phyloP scores from a whole-genome alignment of 2,113 vertebrate genomes.

The rat (Rattus norvegicus) region DNA sequence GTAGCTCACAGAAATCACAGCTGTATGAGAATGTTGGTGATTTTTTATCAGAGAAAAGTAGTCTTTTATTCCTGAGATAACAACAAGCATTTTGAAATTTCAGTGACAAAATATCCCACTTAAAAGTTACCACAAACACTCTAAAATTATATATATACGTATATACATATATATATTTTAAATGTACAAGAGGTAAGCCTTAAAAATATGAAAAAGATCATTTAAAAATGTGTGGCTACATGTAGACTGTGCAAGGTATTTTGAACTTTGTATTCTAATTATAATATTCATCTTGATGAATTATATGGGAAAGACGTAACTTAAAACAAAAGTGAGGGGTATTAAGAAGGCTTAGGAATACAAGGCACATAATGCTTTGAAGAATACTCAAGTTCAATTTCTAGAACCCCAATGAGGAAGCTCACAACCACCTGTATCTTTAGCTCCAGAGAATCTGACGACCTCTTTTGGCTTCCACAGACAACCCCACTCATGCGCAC shows the following conservation, averaged over 20 bases:
- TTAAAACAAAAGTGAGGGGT: neutral
- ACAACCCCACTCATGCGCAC: neutral
- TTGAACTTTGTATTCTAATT: neutral
- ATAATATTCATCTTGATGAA: neutral
- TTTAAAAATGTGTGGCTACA: neutral
- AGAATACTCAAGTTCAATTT: neutral
- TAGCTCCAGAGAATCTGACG: neutral
- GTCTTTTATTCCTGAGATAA: neutral
- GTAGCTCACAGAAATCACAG: neutral
- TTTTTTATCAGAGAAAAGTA: neutral
- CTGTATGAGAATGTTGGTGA: neutral
- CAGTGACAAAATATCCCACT: neutral
- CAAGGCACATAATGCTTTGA: too few species aligned
- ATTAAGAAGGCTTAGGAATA: neutral
- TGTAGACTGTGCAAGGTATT: neutral
- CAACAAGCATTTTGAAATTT: neutral
- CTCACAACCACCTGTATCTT: neutral
- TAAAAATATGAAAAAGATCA: neutral
- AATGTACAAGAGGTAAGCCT: neutral
- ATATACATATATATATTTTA: too few species aligned
- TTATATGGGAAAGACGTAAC: neutral
- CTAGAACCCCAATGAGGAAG: neutral
- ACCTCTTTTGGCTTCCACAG: neutral
- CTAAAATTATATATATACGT: neutral
- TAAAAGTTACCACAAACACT: neutral